Conservation (phyloP, 2,113 vertebrate genomes). For the Cynopterus brachyotis region DNA sequence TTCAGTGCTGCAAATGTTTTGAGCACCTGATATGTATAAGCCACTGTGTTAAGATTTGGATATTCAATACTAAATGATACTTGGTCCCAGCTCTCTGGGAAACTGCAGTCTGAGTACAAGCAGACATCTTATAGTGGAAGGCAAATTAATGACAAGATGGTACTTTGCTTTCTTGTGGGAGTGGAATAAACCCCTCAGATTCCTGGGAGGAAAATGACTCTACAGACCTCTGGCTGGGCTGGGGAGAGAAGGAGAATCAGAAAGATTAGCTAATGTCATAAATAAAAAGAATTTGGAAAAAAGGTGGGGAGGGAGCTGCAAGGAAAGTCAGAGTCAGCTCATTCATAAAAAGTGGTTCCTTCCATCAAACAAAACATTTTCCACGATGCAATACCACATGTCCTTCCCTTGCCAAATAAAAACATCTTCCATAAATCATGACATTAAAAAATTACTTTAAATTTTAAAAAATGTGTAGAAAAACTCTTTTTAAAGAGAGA, state of each 20-base stretch:
- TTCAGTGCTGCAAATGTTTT: background rate
- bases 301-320: background rate
- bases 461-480: background rate
- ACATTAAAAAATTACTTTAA: slow-evolving; percentile 3
- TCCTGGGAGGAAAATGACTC: background rate
- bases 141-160: background rate
- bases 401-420: background rate
- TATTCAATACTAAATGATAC: background rate
- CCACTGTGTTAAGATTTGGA: background rate
- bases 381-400: background rate
- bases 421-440: background rate
- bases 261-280: background rate
- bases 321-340: background rate
- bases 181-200: background rate
- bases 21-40: background rate
- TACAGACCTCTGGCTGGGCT: background rate
- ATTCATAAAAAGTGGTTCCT: background rate
- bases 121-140: background rate
- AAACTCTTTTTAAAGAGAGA: background rate
- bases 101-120: background rate
- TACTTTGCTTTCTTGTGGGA: background rate
- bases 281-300: background rate
- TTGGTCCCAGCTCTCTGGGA: background rate
- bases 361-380: background rate
- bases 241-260: background rate